Percentiles rank a stretch among this genome's conserved stretches.
Conservation (phyloP, 2,797 vertebrate genomes). For the Neopelma chrysocephalum region DNA sequence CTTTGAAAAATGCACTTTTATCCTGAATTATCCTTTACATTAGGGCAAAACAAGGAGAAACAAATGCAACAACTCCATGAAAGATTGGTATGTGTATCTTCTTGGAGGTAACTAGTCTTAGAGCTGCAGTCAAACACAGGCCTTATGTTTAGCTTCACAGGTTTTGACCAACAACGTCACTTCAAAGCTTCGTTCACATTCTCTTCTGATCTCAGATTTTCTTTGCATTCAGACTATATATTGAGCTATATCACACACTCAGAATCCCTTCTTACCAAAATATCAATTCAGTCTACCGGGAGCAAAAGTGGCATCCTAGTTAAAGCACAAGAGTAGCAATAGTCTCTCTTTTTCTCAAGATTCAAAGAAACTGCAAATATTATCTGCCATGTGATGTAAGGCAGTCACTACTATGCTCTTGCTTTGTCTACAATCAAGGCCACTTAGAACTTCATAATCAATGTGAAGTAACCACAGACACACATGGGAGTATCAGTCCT, state of each 20-base stretch:
- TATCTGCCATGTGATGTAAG: neutral
- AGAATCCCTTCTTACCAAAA: neutral
- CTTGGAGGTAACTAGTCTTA: neutral
- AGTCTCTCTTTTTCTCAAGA: neutral
- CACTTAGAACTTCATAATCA: neutral
- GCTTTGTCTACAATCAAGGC: neutral
- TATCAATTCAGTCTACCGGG: neutral
- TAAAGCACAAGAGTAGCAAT: neutral
- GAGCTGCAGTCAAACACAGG: neutral
- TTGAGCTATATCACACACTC: neutral
- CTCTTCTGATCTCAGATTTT: neutral
- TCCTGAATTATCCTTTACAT: neutral
- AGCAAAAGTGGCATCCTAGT: neutral
- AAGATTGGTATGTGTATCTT: neutral
- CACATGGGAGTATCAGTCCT: accelerated
- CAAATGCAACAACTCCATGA: neutral
- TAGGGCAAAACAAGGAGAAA: neutral
- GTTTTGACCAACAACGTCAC: neutral
- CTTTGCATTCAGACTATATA: neutral
- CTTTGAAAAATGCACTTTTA: neutral
- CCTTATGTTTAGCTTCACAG: neutral
- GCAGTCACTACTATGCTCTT: neutral
- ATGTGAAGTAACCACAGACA: neutral
- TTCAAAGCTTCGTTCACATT: neutral
- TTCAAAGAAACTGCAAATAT: neutral